Conservation (phyloP, 2,797 vertebrate species). For the Podarcis lilfordi region DNA sequence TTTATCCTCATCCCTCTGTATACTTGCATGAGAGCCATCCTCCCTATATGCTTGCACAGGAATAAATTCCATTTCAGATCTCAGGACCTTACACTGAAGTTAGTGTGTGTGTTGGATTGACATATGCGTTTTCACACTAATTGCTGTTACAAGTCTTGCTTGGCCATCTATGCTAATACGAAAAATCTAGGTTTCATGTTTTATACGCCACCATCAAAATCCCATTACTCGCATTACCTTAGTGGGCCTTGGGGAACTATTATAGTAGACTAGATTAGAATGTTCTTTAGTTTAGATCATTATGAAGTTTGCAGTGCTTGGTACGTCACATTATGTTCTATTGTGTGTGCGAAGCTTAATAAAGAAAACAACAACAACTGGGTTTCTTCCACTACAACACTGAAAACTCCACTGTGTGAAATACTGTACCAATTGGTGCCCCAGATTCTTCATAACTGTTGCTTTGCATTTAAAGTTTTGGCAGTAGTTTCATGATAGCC, state of each 20-base stretch:
- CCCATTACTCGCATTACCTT: slow-evolving; percentile 29
- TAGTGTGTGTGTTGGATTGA: neutral
- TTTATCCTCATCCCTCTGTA: neutral
- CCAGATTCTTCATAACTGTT: slow-evolving; percentile 36
- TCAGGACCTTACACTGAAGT: neutral
- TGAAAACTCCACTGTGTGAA: neutral
- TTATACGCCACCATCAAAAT: slow-evolving; percentile 6
- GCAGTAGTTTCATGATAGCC: neutral
- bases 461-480: neutral
- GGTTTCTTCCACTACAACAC: slow-evolving; percentile 1
- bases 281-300: slow-evolving; percentile 13
- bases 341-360: neutral
- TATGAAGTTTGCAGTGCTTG: slow-evolving; percentile 32
- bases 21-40: too few relatives aligned
- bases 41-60: neutral
- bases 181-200: neutral
- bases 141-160: slow-evolving; percentile 16
- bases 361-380: neutral
- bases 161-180: neutral
- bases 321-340: neutral
- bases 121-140: neutral
- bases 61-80: neutral
- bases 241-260: slow-evolving; percentile 22
- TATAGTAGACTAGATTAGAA: slow-evolving; percentile 22
- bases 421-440: neutral